These are phyloP conservation scores for Hermaeophaga mercurialis DNA, from an alignment of 2,888 invertebrate genomes.

Conservation along the genomic window DNA sequence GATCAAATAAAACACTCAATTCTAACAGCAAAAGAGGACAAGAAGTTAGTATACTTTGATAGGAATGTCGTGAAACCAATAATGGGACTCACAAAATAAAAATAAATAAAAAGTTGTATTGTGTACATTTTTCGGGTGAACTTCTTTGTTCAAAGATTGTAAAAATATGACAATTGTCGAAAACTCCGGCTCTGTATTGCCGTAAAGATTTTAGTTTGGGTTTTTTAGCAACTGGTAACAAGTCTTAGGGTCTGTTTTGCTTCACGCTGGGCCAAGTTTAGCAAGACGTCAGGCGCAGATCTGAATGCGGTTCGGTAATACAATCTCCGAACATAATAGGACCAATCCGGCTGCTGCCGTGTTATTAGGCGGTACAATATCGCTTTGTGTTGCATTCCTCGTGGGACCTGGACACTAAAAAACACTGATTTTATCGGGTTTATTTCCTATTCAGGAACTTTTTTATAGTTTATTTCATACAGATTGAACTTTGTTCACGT, in stretches of 20 bases:
- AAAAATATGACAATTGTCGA: too few relatives aligned
- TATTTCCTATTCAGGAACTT: too few relatives aligned
- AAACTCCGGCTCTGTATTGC: constrained; percentile 6
- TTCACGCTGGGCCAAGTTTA: constrained; percentile 50
- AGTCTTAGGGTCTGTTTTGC: constrained; percentile 25
- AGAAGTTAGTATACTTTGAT: too few relatives aligned
- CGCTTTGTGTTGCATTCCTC: constrained; percentile 20
- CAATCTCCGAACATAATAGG: constrained; percentile 56
- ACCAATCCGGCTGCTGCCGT: constrained; percentile 51
- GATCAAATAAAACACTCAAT: too few relatives aligned
- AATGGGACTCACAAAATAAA: too few relatives aligned
- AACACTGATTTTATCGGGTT: constrained; percentile 53
- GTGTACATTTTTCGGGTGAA: too few relatives aligned
- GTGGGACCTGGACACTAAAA: constrained; percentile 43
- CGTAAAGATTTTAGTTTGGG: neutral
- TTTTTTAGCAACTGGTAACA: constrained; percentile 10
- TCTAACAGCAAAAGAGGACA: too few relatives aligned
- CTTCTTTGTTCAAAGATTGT: too few relatives aligned
- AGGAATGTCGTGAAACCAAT: too few relatives aligned
- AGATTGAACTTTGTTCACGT: too few relatives aligned
- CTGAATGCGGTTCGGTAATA: constrained; percentile 51
- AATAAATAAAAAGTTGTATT: too few relatives aligned
- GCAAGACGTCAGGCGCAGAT: constrained; percentile 56
- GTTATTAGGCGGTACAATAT: constrained; percentile 31
- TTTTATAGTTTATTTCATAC: too few relatives aligned